Conservation (phyloP, 1,140 invertebrate genomes). For the Ylistrum balloti region DNA sequence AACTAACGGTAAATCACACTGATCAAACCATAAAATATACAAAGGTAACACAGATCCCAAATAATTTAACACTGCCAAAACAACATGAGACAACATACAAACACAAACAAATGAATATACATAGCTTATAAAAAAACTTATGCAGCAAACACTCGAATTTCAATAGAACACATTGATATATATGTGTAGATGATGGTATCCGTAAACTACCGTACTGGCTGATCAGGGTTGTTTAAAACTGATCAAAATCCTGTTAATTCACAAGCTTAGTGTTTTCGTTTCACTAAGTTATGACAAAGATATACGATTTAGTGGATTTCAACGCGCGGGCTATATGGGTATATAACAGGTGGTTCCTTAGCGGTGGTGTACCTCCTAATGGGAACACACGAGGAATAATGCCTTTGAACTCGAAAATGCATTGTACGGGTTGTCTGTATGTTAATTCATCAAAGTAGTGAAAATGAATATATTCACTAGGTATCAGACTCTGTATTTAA, state of each 20-base stretch:
- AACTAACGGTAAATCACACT: no score
- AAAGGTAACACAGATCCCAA: no score
- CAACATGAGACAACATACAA: no score
- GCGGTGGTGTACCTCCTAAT: slow-evolving; percentile 6
- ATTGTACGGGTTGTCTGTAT: slow-evolving; percentile 24
- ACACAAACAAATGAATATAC: no score
- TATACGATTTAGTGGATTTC: slow-evolving; percentile 34
- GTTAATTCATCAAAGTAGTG: slow-evolving; percentile 35
- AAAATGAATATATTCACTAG: neutral
- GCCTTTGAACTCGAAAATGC: slow-evolving; percentile 28
- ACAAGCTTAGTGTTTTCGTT: slow-evolving; percentile 20
- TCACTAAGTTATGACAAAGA: slow-evolving; percentile 24
- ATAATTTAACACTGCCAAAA: no score
- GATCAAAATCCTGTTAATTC: slow-evolving; percentile 20
- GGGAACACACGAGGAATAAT: slow-evolving; percentile 25
- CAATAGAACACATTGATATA: no score
- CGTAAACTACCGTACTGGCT: neutral
- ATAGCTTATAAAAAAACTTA: no score
- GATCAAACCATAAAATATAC: no score
- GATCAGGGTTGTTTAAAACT: neutral
- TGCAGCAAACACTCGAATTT: no score
- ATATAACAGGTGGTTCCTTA: slow-evolving; percentile 19
- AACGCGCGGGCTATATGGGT: neutral
- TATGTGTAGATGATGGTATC: no score
- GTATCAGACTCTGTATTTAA: neutral